Conservation (phyloP, 2,888 invertebrate species). For the Macrophya annulata region DNA sequence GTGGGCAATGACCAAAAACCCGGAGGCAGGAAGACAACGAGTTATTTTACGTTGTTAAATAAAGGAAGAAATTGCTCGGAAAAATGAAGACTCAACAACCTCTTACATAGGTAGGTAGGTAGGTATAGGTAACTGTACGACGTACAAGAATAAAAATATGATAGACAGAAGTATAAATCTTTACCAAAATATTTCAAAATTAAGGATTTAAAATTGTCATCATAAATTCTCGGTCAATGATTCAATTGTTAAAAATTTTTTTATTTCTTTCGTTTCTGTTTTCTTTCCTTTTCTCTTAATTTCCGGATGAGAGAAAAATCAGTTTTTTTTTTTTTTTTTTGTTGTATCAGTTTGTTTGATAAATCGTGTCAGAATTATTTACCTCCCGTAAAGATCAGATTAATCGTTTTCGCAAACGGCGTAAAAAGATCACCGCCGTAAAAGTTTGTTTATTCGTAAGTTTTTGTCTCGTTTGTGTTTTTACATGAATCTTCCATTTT, state of each 20-base stretch:
- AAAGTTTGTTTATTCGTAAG: neutral
- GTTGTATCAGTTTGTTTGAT: no score
- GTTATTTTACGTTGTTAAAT: conserved; percentile 33
- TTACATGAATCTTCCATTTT: no score
- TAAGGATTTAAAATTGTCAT: neutral
- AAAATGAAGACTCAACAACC: conserved; percentile 13
- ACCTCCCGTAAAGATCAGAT: neutral
- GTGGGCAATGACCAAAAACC: conserved; percentile 33
- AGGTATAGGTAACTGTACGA: neutral
- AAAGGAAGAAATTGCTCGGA: conserved; percentile 38
- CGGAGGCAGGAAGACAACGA: conserved; percentile 27
- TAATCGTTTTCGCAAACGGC: neutral
- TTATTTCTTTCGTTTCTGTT: neutral
- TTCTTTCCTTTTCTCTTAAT: neutral
- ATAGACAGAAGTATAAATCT: neutral
- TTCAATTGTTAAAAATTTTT: neutral
- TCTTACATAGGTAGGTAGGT: no score
- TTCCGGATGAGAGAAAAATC: neutral
- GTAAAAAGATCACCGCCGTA: no score
- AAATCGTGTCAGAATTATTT: neutral
- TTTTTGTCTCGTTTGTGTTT: neutral
- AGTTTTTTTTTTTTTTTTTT: neutral
- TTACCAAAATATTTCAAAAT: neutral
- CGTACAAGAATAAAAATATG: neutral
- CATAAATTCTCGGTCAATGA: neutral